A percentile compares a stretch with the other conserved stretches of the same genome.
These are phyloP conservation scores for Periophthalmodon schlosseri DNA, from an alignment of 2,113 vertebrate species.

Conservation along the genomic window DNA sequence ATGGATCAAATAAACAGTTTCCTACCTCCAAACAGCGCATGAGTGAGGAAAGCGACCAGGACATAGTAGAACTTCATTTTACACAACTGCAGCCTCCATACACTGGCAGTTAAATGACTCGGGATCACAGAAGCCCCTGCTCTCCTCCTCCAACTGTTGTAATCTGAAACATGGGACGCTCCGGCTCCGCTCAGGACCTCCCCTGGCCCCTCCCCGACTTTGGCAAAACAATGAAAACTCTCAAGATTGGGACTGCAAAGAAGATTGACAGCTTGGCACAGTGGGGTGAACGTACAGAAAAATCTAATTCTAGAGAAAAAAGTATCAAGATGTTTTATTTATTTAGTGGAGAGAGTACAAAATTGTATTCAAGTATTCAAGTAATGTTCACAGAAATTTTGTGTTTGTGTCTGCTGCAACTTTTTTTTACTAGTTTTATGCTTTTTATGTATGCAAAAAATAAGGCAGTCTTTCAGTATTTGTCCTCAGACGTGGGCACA, in stretches of 20 bases:
- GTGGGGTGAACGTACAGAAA: neutral
- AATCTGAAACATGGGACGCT: conserved; percentile 74
- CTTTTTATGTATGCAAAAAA: no score
- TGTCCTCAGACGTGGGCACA: no score
- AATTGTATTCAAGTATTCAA: no score
- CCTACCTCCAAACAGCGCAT: conserved; percentile 74
- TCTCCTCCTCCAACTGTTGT: conserved; percentile 62
- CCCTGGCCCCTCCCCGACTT: conserved; percentile 48
- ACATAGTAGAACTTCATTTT: conserved; percentile 80
- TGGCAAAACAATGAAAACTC: conserved; percentile 45
- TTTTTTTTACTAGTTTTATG: no score
- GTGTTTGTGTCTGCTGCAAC: no score
- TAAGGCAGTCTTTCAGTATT: no score
- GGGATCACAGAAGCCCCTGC: conserved; percentile 47
- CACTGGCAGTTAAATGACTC: conserved; percentile 58
- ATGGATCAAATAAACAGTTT: conserved; percentile 23
- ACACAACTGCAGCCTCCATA: conserved; percentile 73
- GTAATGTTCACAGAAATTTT: no score
- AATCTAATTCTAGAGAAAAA: no score
- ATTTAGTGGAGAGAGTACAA: no score
- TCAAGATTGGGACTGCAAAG: neutral
- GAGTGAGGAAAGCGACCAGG: conserved; percentile 72
- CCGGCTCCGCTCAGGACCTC: conserved; percentile 66
- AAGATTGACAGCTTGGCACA: neutral
- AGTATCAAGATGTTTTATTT: no score